A percentile compares a stretch with the other conserved stretches of the same genome.
Evolutionary conservation across 1,140 invertebrate species (phyloP).

Genomic region (Lerema accius): DNA sequence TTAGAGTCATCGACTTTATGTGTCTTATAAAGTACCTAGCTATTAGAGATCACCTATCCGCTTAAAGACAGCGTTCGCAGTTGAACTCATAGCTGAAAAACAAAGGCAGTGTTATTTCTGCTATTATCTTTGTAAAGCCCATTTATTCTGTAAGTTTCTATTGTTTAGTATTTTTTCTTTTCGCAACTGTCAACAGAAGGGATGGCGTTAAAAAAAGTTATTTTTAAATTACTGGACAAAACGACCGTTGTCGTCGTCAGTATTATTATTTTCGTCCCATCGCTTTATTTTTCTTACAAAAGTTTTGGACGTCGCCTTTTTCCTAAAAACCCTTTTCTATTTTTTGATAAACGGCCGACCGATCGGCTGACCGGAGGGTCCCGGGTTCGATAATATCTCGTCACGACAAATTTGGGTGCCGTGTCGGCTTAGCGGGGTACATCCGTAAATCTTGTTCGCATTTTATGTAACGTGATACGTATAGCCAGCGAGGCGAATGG

Average conservation of each 20-base stretch:
- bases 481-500: neutral
- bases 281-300: conserved; percentile 11
- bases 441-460: conserved; percentile 36
- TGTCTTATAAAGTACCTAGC: too few species aligned
- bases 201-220: conserved; percentile 3
- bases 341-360: conserved; percentile 68
- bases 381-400: conserved; percentile 69
- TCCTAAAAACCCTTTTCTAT: conserved; percentile 48
- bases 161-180: too few species aligned
- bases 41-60: too few species aligned
- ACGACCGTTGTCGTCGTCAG: neutral
- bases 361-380: conserved; percentile 54
- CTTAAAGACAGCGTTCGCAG: too few species aligned
- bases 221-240: neutral
- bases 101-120: too few species aligned
- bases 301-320: conserved; percentile 25
- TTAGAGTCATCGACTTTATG: too few species aligned
- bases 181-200: too few species aligned
- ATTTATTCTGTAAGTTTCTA: too few species aligned
- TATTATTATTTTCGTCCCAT: conserved; percentile 1
- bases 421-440: conserved; percentile 49
- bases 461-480: conserved; percentile 9
- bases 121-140: too few species aligned
- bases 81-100: too few species aligned
- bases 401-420: conserved; percentile 69